Evolutionary conservation across 2,797 vertebrate species (phyloP).

Genomic region (Clamator glandarius): DNA sequence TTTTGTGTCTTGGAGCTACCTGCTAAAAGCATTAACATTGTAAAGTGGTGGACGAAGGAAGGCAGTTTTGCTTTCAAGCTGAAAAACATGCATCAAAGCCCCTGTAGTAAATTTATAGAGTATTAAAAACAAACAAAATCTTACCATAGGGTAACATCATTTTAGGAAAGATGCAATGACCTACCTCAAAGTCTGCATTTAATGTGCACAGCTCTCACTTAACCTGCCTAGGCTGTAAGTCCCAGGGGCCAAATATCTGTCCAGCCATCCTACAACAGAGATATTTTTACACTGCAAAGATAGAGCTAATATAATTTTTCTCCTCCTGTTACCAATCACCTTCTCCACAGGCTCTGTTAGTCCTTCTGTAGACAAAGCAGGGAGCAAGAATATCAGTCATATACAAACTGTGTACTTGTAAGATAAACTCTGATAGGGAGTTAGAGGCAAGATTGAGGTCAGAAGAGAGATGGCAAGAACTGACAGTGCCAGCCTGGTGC

Average conservation of each 20-base stretch:
- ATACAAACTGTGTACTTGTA: fast-evolving
- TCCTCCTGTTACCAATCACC: not conserved
- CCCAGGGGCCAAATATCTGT: conserved; percentile 26
- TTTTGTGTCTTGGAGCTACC: conserved; percentile 39
- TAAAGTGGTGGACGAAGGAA: conserved; percentile 31
- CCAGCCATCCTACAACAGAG: not conserved
- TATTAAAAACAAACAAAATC: conserved; percentile 63
- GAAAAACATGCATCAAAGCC: conserved; percentile 61
- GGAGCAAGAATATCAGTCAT: not conserved
- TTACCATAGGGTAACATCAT: conserved; percentile 56
- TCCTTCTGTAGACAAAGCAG: not conserved
- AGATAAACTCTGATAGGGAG: not conserved
- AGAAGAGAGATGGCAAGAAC: not conserved
- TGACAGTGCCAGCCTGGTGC: not conserved
- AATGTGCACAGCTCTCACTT: conserved; percentile 19
- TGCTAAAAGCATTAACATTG: conserved; percentile 63
- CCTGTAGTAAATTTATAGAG: conserved; percentile 40
- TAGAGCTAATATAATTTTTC: not conserved
- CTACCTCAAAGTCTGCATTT: conserved; percentile 51
- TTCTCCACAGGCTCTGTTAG: not conserved
- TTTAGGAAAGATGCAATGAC: conserved; percentile 4
- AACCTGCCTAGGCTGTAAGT: conserved; percentile 22
- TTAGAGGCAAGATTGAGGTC: not conserved
- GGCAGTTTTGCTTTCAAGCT: conserved; percentile 57
- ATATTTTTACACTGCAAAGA: conserved; percentile 8